These are phyloP conservation scores for Eurypyga helias DNA, from an alignment of 2,113 vertebrate species.

Conservation along the genomic window DNA sequence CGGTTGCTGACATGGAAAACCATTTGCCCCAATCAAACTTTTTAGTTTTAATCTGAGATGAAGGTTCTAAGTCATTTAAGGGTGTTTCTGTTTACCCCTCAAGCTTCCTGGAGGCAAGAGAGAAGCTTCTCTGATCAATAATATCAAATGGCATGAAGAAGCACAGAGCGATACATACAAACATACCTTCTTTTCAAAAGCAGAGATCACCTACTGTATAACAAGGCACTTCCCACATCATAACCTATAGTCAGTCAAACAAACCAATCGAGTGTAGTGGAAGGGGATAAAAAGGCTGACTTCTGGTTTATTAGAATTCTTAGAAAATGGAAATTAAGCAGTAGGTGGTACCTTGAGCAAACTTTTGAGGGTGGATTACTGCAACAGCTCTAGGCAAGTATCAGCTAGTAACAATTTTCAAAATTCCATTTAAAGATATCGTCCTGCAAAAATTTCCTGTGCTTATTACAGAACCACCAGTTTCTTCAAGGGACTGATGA, in stretches of 20 bases:
- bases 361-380: not conserved
- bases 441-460: not conserved
- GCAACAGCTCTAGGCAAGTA: not conserved
- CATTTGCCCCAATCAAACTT: conserved; percentile 56
- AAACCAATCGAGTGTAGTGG: not conserved
- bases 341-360: not conserved
- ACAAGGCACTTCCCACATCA: not conserved
- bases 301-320: not conserved
- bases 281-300: not conserved
- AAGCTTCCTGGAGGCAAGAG: conserved; percentile 63
- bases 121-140: conserved; percentile 56
- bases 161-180: not conserved
- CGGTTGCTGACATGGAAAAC: conserved; percentile 51
- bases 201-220: not conserved
- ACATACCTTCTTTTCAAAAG: not conserved
- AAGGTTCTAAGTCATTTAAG: conserved; percentile 61
- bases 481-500: not conserved
- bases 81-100: conserved; percentile 68
- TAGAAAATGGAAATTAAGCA: not conserved
- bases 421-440: not conserved
- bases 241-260: not conserved
- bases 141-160: conserved; percentile 36
- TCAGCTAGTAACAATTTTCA: not conserved
- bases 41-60: conserved; percentile 59
- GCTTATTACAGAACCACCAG: not conserved